A percentile compares a stretch with the other conserved stretches of the same genome.
These are phyloP conservation scores for Drosophila triauraria DNA, from an alignment of 1,140 invertebrate species.

Conservation along the genomic window DNA sequence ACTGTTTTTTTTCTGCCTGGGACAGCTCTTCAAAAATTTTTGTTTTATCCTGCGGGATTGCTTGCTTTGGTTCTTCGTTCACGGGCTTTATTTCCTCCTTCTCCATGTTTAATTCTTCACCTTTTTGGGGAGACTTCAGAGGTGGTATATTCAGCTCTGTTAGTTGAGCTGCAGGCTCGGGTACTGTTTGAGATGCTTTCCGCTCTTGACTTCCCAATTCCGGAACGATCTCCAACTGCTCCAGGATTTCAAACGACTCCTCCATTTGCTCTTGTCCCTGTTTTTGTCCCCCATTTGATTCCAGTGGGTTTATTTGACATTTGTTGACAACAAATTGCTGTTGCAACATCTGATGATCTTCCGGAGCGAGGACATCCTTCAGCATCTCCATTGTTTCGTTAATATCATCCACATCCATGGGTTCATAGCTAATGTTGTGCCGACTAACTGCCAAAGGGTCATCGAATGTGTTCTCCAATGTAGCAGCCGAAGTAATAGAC, in stretches of 20 bases:
- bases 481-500: conserved; percentile 29
- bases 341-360: conserved; percentile 60
- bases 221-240: background rate
- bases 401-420: conserved; percentile 79
- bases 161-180: background rate
- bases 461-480: conserved; percentile 41
- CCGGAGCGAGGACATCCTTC: conserved; percentile 50
- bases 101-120: background rate
- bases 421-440: conserved; percentile 60
- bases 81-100: background rate
- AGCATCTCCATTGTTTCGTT: conserved; percentile 73
- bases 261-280: background rate
- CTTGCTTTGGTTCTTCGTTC: background rate
- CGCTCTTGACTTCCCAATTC: background rate
- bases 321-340: conserved; percentile 42
- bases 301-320: background rate
- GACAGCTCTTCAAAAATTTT: background rate
- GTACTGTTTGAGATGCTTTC: background rate
- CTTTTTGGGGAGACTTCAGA: background rate
- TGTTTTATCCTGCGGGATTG: background rate
- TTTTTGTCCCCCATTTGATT: background rate
- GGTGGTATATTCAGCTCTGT: no score
- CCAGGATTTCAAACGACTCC: background rate
- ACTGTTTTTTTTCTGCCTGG: background rate
- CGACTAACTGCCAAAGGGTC: conserved; percentile 39